These are phyloP conservation scores for Taphrorychus bicolor DNA, from an alignment of 2,888 invertebrate species.

Conservation along the genomic window DNA sequence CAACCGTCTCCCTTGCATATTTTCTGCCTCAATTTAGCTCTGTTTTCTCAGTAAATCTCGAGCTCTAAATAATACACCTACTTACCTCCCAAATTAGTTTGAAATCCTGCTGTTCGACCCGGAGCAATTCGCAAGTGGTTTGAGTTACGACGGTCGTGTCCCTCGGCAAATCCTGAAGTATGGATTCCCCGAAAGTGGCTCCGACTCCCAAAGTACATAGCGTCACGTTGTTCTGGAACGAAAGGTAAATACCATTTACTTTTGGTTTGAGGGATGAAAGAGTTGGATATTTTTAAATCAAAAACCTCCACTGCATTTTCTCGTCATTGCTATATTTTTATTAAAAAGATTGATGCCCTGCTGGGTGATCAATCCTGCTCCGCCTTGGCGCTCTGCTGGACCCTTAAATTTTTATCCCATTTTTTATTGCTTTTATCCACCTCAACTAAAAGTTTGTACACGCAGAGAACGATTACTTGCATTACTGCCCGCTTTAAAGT, in stretches of 20 bases:
- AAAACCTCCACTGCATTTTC: too few species aligned
- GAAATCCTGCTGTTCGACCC: constrained; percentile 80
- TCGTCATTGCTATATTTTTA: too few species aligned
- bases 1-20: neutral
- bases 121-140: constrained; percentile 75
- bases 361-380: too few species aligned
- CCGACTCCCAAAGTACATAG: constrained; percentile 75
- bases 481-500: neutral
- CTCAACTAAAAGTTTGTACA: too few species aligned
- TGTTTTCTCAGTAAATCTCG: neutral
- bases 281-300: too few species aligned
- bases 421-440: too few species aligned
- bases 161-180: constrained; percentile 74
- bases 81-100: constrained; percentile 80
- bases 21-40: too few species aligned
- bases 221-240: constrained; percentile 70
- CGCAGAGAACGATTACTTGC: too few species aligned
- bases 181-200: constrained; percentile 79
- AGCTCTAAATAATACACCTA: neutral
- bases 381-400: too few species aligned
- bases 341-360: too few species aligned
- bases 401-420: too few species aligned
- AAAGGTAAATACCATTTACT: neutral
- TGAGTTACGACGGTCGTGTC: constrained; percentile 76
- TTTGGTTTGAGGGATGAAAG: neutral